Conservation (phyloP, 2,797 vertebrate genomes). For the Petrocephalus sullivani region DNA sequence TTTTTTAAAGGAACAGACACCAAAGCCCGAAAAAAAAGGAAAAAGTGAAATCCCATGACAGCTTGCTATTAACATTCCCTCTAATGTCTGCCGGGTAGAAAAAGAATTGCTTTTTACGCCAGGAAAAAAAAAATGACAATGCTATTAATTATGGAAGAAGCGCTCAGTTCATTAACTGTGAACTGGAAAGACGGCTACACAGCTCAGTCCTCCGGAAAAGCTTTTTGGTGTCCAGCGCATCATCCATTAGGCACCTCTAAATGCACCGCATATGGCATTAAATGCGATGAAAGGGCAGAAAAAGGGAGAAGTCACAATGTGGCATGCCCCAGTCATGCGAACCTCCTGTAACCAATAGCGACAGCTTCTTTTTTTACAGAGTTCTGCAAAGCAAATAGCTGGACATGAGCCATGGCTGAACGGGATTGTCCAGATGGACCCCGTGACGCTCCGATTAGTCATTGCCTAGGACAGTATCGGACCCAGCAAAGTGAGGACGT, state of each 20-base stretch:
- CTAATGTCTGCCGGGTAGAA: slow-evolving; percentile 13
- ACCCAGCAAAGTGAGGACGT: background rate
- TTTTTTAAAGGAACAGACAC: slow-evolving; percentile 10
- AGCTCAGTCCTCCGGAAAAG: slow-evolving; percentile 30
- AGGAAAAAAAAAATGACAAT: slow-evolving; percentile 35
- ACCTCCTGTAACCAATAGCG: slow-evolving; percentile 17
- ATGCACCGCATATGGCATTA: slow-evolving; percentile 22
- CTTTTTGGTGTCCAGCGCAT: slow-evolving; percentile 29
- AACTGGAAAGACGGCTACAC: slow-evolving; percentile 20
- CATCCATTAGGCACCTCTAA: slow-evolving; percentile 31
- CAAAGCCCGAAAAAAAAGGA: slow-evolving; percentile 13
- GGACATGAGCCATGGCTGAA: background rate
- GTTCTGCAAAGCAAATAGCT: background rate
- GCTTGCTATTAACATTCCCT: slow-evolving; percentile 23
- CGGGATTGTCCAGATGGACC: background rate
- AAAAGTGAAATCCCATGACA: slow-evolving; percentile 19
- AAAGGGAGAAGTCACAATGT: slow-evolving; percentile 24
- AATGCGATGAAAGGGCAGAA: slow-evolving; percentile 26
- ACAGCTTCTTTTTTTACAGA: background rate
- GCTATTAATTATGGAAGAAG: slow-evolving; percentile 38
- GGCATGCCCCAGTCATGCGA: slow-evolving; percentile 29
- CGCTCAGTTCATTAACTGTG: slow-evolving; percentile 36
- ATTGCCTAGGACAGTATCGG: background rate
- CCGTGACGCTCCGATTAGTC: background rate
- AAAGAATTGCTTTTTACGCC: slow-evolving; percentile 32